Base-by-base conservation (phyloP, 2,888 invertebrate genomes). In the Antheraea yamamai region DNA sequence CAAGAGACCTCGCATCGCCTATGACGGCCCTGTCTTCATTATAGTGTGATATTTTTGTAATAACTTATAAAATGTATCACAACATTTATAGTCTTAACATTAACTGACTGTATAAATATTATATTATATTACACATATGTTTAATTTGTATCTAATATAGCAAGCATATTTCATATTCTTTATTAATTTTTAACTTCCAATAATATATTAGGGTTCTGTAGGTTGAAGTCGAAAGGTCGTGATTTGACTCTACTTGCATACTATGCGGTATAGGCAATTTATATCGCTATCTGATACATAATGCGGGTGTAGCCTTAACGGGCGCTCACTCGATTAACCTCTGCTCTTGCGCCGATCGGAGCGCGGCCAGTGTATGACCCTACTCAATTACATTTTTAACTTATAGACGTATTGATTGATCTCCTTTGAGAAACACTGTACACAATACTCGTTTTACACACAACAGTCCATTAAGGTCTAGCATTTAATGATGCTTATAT, bases 321-420 rank as follows among this genome's bases (percentile, higher is more conserved):
- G 84, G 84, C 85, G 85, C 84, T 81, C 87, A 88, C 86, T 91
- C 89, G 89, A 92, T 92, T 92, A 93, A 92, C 92, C 92, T 90
- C 84, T 91, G 89, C 88, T 87, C 90, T 83, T 77, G 84, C 84
- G 83, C 85, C 86, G 89, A 88, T 89, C 85, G 84, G 78, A 81
- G 82, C 85, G 82, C 81, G 72, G 73, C 83, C 81, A 82, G 83
- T 81, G 83, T 83, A 83, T 88, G 88, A 90, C 91, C 90, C 89
- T 87, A 88, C 88, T 89, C 88, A 86, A 88, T 89, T 88, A 88
- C 85, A 88, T 89, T 89, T 89, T 88, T 89, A 86, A 87, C 84
- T 82, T 79, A 85, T 81, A 79, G 85, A 86, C 86, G 84, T 84
- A 85, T 84, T 87, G 88, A 91, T 91, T 89, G 89, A 91, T 90